Base-by-base conservation (phyloP, 2,888 invertebrate species). In the Balanococcus diminutus region DNA sequence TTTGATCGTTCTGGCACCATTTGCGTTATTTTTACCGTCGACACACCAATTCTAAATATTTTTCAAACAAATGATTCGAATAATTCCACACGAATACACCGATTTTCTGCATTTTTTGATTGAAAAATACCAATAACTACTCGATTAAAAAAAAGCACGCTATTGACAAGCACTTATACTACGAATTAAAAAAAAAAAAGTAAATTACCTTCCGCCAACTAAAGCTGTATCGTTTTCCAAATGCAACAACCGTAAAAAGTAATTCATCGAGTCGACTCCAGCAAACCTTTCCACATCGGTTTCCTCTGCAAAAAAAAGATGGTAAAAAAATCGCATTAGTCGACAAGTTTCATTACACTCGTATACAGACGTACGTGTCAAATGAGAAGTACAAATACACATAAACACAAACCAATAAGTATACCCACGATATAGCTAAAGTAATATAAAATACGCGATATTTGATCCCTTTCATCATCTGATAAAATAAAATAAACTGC, bases 241-340 rank as follows among this genome's bases (percentile, higher is more conserved):
- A 39, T 25, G 36, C 28, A 84, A 42, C 75, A 84, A 46, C 28
- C 84, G 32, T 39, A 84, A 31, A 75, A 39, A 84, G 19, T 72
- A 72, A 72, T 75, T 84, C 84, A 84, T 46, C 19, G 84, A 84
- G 36, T 84, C 84, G 46, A 79, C 79, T 75, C 84, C 84, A 42
- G 22, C 31, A 39, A 84, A 84, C 16, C 42, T 75, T 8, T 75
- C 75, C 75, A 32, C 32, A 2, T 14, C 11, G 0, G n/a, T 75
- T 19, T 75, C 75, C n/a, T 75, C 75, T 75, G 75, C 14, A 75
- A 75, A 32, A 75, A 1, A 16, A 14, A 32, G 36, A 75, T 1
- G 5, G 36, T n/a, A 75, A 32, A n/a, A 75, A 75, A 75, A 16
- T 67, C 11, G n/a, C 61, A 67, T 51, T 19, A 51, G 19, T 51